Evolutionary conservation across 1,140 invertebrate species (phyloP).

Genomic region (Hyles euphorbiae): DNA sequence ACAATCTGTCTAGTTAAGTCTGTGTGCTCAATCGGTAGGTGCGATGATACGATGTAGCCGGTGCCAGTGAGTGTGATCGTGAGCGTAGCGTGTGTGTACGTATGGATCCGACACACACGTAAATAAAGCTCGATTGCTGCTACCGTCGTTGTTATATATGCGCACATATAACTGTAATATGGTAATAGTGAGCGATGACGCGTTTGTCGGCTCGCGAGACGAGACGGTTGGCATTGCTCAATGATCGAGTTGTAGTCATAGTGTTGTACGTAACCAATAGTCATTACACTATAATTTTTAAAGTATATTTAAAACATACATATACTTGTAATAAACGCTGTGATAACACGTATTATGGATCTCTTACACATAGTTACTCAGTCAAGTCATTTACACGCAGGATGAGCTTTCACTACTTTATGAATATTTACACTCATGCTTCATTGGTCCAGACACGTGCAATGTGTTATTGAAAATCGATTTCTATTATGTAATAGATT

Average conservation of each 20-base stretch:
- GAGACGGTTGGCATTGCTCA: constrained; percentile 74
- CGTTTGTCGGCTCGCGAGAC: constrained; percentile 72
- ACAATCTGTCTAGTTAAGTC: constrained; percentile 59
- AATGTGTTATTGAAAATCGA: too few relatives aligned
- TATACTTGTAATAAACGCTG: too few relatives aligned
- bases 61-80: constrained; percentile 40
- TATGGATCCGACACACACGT: constrained; percentile 51
- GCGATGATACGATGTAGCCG: constrained; percentile 37
- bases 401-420: too few relatives aligned
- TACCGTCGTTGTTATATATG: constrained; percentile 62
- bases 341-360: too few relatives aligned
- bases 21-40: constrained; percentile 60
- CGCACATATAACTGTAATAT: constrained; percentile 64
- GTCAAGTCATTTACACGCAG: too few relatives aligned
- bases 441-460: too few relatives aligned
- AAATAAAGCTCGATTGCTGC: constrained; percentile 55
- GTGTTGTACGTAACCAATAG: constrained; percentile 56
- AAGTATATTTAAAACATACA: neutral
- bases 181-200: constrained; percentile 68
- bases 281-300: constrained; percentile 9
- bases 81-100: constrained; percentile 47
- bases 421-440: too few relatives aligned
- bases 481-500: too few relatives aligned
- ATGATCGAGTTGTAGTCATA: constrained; percentile 70
- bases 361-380: too few relatives aligned